phyloP scores from a whole-genome alignment of 2,113 vertebrate genomes.

The Sapajus apella region DNA sequence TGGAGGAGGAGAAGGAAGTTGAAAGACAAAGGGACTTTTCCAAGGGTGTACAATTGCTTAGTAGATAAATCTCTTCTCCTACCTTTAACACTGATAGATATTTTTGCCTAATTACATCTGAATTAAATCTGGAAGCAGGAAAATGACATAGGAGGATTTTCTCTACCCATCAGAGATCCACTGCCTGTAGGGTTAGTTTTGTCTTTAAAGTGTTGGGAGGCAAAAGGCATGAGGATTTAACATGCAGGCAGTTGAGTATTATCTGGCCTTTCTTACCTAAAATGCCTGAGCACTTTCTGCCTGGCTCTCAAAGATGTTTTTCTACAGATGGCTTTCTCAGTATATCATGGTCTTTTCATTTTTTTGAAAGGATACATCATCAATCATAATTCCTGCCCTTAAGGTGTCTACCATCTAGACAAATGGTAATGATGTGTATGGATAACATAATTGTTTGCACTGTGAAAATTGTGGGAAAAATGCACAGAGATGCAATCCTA shows the following conservation, averaged over 20 bases:
- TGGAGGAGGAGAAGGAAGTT: neutral
- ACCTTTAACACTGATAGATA: neutral
- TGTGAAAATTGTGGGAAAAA: neutral
- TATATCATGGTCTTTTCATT: neutral
- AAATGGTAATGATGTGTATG: conserved; percentile 18
- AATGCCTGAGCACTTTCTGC: neutral
- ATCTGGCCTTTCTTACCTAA: neutral
- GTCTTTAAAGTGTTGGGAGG: neutral
- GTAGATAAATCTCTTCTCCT: neutral
- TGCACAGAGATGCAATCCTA: neutral
- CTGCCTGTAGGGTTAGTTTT: neutral
- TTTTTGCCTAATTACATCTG: neutral
- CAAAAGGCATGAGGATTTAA: neutral
- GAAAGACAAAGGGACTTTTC: neutral
- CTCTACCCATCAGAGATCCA: neutral
- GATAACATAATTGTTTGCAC: neutral
- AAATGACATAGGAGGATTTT: neutral
- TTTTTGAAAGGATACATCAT: conserved; percentile 25
- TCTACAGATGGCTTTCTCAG: neutral
- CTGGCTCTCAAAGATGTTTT: neutral
- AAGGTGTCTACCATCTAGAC: neutral
- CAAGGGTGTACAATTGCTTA: neutral
- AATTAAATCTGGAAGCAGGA: neutral
- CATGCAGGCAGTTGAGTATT: neutral
- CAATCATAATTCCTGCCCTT: neutral